Conservation (phyloP, 2,797 vertebrate genomes). For the Eurystomus glaucurus region DNA sequence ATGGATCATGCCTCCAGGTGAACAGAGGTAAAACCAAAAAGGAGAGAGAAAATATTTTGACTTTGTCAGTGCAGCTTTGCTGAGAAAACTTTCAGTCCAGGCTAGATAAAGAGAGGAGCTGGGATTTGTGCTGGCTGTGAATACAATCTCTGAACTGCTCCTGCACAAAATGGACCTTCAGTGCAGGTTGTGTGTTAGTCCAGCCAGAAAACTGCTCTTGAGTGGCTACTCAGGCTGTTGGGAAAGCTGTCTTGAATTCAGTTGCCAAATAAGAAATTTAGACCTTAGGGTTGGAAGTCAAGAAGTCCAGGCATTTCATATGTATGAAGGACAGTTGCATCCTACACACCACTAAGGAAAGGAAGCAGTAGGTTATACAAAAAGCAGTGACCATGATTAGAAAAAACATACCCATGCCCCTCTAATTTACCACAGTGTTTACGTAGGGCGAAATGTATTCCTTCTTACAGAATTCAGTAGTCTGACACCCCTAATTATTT, state of each 20-base stretch:
- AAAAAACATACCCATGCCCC: neutral
- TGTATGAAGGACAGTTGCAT: neutral
- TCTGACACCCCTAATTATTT: neutral
- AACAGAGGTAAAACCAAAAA: neutral
- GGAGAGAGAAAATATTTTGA: neutral
- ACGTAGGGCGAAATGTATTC: neutral
- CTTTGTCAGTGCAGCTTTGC: neutral
- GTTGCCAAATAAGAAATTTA: neutral
- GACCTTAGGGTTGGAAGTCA: neutral
- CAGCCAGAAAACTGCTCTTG: neutral
- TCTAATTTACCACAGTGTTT: neutral
- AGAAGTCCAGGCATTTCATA: neutral
- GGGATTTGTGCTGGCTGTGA: neutral
- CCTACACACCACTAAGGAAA: neutral
- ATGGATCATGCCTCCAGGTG: neutral
- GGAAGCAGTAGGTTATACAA: neutral
- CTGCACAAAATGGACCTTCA: neutral
- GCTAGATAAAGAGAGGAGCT: neutral
- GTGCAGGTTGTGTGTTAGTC: neutral
- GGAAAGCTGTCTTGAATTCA: neutral
- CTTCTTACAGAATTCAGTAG: neutral
- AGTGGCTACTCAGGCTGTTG: neutral
- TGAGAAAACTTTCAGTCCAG: neutral
- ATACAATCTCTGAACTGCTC: neutral
- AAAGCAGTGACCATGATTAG: accelerated